A percentile compares a stretch with the other conserved stretches of the same genome.
Evolutionary conservation across 2,797 vertebrate genomes (phyloP).

Genomic region (Vultur gryphus): DNA sequence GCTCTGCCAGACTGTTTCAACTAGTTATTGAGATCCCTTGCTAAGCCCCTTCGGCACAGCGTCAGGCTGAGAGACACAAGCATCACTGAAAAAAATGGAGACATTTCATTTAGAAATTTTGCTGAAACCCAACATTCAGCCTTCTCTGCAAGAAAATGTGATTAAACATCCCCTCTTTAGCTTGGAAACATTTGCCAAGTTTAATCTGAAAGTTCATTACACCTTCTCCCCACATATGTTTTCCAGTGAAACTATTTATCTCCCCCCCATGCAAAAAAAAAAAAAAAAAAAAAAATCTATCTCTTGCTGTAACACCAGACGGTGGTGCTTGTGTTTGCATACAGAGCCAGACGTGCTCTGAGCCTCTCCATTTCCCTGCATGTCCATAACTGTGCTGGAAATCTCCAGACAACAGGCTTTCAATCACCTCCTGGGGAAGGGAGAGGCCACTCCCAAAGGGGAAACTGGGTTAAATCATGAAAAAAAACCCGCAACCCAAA

Average conservation of each 20-base stretch:
- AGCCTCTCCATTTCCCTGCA: not conserved
- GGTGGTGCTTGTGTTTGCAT: fast-evolving
- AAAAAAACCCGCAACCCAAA: not conserved
- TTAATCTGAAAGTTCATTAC: conserved; percentile 25
- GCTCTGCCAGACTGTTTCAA: not conserved
- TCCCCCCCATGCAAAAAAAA: not conserved
- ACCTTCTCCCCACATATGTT: not conserved
- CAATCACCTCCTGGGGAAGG: not conserved
- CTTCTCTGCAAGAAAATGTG: not conserved
- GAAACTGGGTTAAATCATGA: not conserved
- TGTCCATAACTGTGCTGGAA: not conserved
- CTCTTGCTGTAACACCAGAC: not conserved
- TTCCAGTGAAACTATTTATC: not conserved
- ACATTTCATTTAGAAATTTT: conserved; percentile 22
- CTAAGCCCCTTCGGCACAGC: not conserved
- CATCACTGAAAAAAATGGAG: not conserved
- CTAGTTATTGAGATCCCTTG: not conserved
- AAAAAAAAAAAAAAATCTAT: not conserved
- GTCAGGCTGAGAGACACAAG: not conserved
- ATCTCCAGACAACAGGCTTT: not conserved
- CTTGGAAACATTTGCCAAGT: conserved; percentile 35
- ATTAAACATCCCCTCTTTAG: conserved; percentile 18
- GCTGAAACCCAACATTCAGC: not conserved
- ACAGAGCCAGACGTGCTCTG: not conserved
- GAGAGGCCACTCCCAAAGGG: not conserved